Evolutionary conservation across 1,140 invertebrate species (phyloP).

Genomic region (Trichonephila inaurata): DNA sequence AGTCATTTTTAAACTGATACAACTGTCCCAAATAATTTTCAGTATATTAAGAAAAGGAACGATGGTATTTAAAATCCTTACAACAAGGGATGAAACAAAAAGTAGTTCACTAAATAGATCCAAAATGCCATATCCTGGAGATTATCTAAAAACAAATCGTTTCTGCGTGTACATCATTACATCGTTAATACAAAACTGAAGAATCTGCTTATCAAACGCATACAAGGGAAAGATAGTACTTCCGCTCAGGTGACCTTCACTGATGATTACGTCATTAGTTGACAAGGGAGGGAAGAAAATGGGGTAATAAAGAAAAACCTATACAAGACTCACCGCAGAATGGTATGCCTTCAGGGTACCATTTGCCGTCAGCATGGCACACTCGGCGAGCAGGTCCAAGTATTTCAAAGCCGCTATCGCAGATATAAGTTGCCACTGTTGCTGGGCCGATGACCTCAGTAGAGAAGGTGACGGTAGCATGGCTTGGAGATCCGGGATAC

Average conservation of each 20-base stretch:
- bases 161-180: neutral
- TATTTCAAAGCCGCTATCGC: constrained; percentile 94
- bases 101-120: neutral
- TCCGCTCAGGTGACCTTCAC: constrained; percentile 45
- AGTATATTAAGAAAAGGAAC: neutral
- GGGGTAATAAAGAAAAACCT: constrained; percentile 15
- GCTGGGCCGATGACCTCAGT: constrained; percentile 85
- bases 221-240: neutral
- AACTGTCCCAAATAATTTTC: neutral
- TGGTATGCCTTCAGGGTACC: constrained; percentile 95
- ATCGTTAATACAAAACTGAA: constrained; percentile 4
- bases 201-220: neutral
- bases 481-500: constrained; percentile 96
- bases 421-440: constrained; percentile 91
- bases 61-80: neutral
- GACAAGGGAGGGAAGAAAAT: neutral
- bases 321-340: constrained; percentile 91
- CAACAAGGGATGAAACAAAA: neutral
- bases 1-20: neutral
- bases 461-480: constrained; percentile 90
- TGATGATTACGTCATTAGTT: constrained; percentile 15
- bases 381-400: constrained; percentile 90
- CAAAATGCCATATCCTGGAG: neutral
- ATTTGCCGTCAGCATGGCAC: constrained; percentile 88
- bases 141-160: neutral